phyloP scores from a whole-genome alignment of 1,140 invertebrate species.

The Nixonia krombeini region DNA sequence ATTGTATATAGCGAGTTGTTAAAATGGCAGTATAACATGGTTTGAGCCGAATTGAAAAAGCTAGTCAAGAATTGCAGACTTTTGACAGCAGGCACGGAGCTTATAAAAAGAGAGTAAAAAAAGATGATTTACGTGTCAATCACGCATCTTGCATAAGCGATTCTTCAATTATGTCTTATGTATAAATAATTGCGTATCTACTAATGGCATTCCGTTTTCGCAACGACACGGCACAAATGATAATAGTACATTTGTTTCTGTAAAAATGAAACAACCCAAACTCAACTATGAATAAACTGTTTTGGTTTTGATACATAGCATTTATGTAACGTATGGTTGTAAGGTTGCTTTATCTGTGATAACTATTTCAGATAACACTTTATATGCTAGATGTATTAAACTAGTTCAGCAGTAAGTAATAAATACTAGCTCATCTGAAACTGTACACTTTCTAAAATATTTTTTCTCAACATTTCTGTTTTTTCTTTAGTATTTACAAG shows the following conservation, averaged over 20 bases:
- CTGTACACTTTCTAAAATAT: too few relatives aligned
- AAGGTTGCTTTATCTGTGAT: too few relatives aligned
- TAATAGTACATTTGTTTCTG: constrained; percentile 4
- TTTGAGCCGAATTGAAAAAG: constrained; percentile 22
- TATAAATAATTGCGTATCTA: constrained; percentile 21
- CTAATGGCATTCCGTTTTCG: constrained; percentile 33
- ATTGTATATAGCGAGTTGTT: constrained; percentile 12
- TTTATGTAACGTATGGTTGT: too few relatives aligned
- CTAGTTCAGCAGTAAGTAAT: too few relatives aligned
- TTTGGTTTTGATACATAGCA: too few relatives aligned
- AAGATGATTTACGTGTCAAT: constrained; percentile 2
- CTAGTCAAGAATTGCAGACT: constrained; percentile 3
- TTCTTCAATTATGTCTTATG: constrained; percentile 9
- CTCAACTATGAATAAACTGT: too few relatives aligned
- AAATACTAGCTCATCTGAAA: too few relatives aligned
- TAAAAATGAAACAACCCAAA: not conserved
- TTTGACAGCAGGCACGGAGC: constrained; percentile 7
- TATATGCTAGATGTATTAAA: too few relatives aligned
- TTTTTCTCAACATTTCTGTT: too few relatives aligned
- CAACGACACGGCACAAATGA: constrained; percentile 6
- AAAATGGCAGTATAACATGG: constrained; percentile 33
- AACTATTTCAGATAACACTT: too few relatives aligned
- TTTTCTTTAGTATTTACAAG: too few relatives aligned
- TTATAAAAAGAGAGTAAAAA: constrained; percentile 25
- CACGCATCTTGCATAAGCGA: constrained; percentile 9